Evolutionary conservation across 2,797 vertebrate genomes (phyloP).

Genomic region (Phylloscopus collybita): DNA sequence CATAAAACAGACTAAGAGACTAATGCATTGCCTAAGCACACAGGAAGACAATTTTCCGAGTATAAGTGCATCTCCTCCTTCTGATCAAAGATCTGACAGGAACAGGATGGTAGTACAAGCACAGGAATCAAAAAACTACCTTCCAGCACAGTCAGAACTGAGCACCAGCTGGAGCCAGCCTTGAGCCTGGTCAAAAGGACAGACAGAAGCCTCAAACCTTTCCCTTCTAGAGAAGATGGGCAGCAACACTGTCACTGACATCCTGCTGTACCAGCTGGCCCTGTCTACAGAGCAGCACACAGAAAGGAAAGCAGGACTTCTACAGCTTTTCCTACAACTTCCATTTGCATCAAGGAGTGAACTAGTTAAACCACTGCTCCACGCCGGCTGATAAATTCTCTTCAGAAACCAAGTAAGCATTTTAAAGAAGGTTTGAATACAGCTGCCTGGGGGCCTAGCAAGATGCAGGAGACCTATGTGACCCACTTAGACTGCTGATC

Average conservation of each 20-base stretch:
- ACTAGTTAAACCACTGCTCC: neutral
- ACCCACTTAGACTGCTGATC: neutral
- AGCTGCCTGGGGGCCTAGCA: constrained; percentile 8
- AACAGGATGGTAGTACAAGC: neutral
- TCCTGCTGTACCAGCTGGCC: neutral
- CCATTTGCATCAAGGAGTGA: neutral
- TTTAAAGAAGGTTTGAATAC: constrained; percentile 20
- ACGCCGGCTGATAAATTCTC: neutral
- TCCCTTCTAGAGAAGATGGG: neutral
- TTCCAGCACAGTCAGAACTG: neutral
- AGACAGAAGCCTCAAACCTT: neutral
- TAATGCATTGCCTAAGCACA: neutral
- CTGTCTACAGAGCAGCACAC: neutral
- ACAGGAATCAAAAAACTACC: neutral
- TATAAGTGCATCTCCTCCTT: neutral
- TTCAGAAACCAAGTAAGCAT: constrained; percentile 10
- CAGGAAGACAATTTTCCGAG: neutral
- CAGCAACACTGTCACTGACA: neutral
- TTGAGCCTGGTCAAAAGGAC: neutral
- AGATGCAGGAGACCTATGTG: neutral
- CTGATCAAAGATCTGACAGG: neutral
- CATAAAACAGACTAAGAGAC: neutral
- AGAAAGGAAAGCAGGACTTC: neutral
- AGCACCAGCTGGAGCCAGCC: neutral
- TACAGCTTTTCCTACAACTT: neutral